These are phyloP conservation scores for Engraulis encrasicolus DNA, from an alignment of 2,113 vertebrate species.

Conservation along the genomic window DNA sequence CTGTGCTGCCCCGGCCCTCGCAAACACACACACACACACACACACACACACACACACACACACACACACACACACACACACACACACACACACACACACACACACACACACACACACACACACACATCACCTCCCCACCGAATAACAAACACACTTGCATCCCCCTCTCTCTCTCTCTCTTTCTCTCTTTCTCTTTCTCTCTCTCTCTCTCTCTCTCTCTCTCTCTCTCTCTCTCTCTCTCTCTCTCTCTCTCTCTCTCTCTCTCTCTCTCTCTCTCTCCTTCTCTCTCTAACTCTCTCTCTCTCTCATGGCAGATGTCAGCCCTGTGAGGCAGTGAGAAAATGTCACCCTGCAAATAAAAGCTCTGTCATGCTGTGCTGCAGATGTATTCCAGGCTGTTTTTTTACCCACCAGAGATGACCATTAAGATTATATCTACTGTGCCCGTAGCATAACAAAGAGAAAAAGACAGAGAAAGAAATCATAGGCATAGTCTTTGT, in stretches of 20 bases:
- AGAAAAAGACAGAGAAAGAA: neutral
- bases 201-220: slow-evolving; percentile 21
- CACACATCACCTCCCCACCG: too few relatives aligned
- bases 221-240: slow-evolving; percentile 33
- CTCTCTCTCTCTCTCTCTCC: neutral
- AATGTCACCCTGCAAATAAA: neutral
- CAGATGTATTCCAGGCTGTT: slow-evolving; percentile 5
- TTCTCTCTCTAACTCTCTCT: neutral
- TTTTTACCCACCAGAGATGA: neutral
- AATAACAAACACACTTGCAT: neutral
- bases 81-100: too few relatives aligned
- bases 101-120: too few relatives aligned
- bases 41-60: neutral
- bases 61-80: too few relatives aligned
- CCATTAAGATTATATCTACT: neutral
- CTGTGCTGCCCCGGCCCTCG: neutral
- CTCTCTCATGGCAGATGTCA: neutral
- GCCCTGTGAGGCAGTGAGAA: neutral
- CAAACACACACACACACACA: neutral
- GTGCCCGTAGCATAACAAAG: neutral
- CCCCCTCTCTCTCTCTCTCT: neutral
- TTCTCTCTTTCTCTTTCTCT: neutral
- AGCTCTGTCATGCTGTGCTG: neutral
- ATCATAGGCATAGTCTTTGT: neutral
- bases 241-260: neutral